Evolutionary conservation across 2,888 invertebrate genomes (phyloP).

Genomic region (Drosophila helvetica): DNA sequence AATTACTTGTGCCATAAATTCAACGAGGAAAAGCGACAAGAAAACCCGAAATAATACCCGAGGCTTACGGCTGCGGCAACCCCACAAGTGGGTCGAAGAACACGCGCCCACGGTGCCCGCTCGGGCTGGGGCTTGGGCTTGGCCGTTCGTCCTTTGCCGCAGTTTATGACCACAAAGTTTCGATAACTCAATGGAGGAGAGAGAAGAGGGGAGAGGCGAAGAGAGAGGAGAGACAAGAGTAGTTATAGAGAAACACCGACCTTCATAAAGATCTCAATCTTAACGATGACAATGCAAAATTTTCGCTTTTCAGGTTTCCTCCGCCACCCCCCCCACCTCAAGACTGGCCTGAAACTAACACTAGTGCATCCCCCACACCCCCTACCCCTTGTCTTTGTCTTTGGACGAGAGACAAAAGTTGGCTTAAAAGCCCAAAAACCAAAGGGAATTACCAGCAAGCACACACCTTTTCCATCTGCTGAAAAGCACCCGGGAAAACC

Average conservation of each 20-base stretch:
- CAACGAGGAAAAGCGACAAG: conserved; percentile 54
- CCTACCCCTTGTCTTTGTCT: conserved; percentile 62
- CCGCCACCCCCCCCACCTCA: conserved; percentile 31
- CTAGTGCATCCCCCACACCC: conserved; percentile 5
- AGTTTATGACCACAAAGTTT: conserved; percentile 47
- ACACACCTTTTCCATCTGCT: conserved; percentile 4
- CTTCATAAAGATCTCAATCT: conserved; percentile 81
- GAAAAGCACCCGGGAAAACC: too few species aligned
- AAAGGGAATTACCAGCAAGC: conserved; percentile 25
- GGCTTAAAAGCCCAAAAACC: conserved; percentile 65
- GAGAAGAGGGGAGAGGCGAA: background rate
- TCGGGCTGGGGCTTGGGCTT: background rate
- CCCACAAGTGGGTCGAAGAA: conserved; percentile 62
- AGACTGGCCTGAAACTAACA: conserved; percentile 24
- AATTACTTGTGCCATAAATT: conserved; percentile 79
- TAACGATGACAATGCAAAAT: conserved; percentile 79
- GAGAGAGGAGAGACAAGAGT: background rate
- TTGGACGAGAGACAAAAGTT: conserved; percentile 29
- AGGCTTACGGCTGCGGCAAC: conserved; percentile 52
- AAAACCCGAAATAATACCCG: conserved; percentile 63
- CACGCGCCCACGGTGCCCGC: conserved; percentile 29
- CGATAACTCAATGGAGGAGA: conserved; percentile 37
- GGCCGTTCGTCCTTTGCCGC: conserved; percentile 18
- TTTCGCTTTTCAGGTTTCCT: conserved; percentile 26
- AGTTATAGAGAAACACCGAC: conserved; percentile 55